phyloP scores from a whole-genome alignment of 1,140 invertebrate genomes.

The Pogonomyrmex barbatus region DNA sequence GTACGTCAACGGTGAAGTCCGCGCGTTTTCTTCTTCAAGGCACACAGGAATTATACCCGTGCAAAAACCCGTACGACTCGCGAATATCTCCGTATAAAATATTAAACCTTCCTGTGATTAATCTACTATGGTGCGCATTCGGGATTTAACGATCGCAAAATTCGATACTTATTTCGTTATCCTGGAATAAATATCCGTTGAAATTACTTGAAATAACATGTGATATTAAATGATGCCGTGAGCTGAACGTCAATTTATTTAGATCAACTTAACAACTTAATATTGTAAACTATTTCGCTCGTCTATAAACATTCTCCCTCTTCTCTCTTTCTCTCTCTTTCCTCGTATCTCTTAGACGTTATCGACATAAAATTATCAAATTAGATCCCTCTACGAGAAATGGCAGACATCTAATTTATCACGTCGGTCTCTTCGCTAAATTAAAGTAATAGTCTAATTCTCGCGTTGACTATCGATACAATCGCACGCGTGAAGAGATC shows the following conservation, averaged over 20 bases:
- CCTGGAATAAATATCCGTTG: constrained; percentile 24
- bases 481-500: constrained; percentile 24
- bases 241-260: constrained; percentile 23
- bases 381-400: background rate
- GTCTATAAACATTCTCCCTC: background rate
- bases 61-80: background rate
- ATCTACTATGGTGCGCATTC: background rate
- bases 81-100: constrained; percentile 1
- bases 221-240: background rate
- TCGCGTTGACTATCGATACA: background rate
- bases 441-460: constrained; percentile 33
- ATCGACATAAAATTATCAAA: constrained; percentile 46
- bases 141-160: constrained; percentile 6
- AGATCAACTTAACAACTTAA: constrained; percentile 5
- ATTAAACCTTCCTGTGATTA: background rate
- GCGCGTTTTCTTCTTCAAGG: background rate
- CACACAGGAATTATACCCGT: background rate
- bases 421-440: background rate
- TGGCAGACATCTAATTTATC: constrained; percentile 32
- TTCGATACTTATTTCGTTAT: constrained; percentile 15
- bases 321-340: background rate
- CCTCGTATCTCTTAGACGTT: background rate
- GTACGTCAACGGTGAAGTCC: background rate
- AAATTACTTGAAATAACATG: constrained; percentile 34
- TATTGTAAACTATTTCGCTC: background rate